These are phyloP conservation scores for Amyelois transitella DNA, from an alignment of 1,140 invertebrate species.

Conservation along the genomic window DNA sequence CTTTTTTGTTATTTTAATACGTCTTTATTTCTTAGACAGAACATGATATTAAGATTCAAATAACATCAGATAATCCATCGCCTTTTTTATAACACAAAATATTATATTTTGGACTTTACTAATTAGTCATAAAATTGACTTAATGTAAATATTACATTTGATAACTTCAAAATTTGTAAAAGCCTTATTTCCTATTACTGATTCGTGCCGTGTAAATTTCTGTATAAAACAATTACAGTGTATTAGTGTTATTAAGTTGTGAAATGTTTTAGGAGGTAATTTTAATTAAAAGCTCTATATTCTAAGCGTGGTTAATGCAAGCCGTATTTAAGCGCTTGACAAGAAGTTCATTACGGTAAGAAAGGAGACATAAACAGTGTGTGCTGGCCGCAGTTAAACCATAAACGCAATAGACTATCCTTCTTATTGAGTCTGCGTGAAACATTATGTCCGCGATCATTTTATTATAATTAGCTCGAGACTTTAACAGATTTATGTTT, in stretches of 20 bases:
- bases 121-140: no score
- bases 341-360: conserved; percentile 43
- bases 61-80: no score
- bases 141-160: no score
- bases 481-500: no score
- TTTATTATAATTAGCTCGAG: background rate
- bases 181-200: no score
- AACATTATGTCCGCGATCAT: background rate
- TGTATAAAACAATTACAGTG: background rate
- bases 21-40: no score
- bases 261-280: conserved; percentile 7
- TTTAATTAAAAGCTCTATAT: conserved; percentile 31
- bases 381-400: conserved; percentile 5
- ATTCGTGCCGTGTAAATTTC: background rate
- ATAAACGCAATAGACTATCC: conserved; percentile 11
- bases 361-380: conserved; percentile 35
- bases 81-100: no score
- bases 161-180: no score
- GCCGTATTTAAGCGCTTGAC: conserved; percentile 35
- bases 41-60: no score
- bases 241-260: conserved; percentile 6
- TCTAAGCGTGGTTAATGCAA: conserved; percentile 28
- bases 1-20: no score
- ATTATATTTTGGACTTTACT: no score
- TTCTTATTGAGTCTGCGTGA: conserved; percentile 3